Percentiles rank a stretch among this genome's conserved stretches.
These are phyloP conservation scores for Drepana arcuata DNA, from an alignment of 1,140 invertebrate genomes.

Conservation along the genomic window DNA sequence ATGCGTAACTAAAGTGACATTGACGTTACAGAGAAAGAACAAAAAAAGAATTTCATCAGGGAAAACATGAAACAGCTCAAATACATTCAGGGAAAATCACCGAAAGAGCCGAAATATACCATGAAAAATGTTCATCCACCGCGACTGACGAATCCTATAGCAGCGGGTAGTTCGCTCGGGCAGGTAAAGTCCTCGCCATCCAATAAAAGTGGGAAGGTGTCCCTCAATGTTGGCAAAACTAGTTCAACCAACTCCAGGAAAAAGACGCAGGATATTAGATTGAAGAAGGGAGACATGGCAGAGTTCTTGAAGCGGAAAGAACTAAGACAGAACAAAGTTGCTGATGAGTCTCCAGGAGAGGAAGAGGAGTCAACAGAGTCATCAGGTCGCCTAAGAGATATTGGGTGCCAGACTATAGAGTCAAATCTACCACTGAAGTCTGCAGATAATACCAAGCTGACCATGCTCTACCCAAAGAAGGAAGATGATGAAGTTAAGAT, in stretches of 20 bases:
- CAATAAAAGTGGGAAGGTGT: conserved; percentile 40
- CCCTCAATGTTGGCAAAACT: conserved; percentile 38
- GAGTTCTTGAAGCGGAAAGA: conserved; percentile 60
- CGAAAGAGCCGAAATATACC: conserved; percentile 53
- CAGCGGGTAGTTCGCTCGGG: conserved; percentile 26
- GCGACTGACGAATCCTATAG: conserved; percentile 22
- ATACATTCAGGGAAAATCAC: conserved; percentile 65
- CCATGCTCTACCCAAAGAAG: conserved; percentile 48
- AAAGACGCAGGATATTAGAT: conserved; percentile 36
- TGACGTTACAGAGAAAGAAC: conserved; percentile 66
- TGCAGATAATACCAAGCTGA: conserved; percentile 47
- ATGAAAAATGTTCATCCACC: conserved; percentile 34
- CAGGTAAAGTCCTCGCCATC: conserved; percentile 55
- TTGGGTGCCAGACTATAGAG: conserved; percentile 57
- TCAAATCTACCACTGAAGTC: conserved; percentile 49
- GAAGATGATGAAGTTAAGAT: conserved; percentile 41
- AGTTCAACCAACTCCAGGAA: conserved; percentile 30
- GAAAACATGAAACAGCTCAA: conserved; percentile 74
- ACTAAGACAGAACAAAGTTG: conserved; percentile 26
- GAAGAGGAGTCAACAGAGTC: conserved; percentile 38
- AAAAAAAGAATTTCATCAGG: conserved; percentile 72
- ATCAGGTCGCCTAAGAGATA: conserved; percentile 42
- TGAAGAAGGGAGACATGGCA: conserved; percentile 65
- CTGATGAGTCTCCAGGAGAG: conserved; percentile 15
- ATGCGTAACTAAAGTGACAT: conserved; percentile 5